A percentile compares a stretch with the other conserved stretches of the same genome.
These are phyloP conservation scores for Pseudochromis fuscus DNA, from an alignment of 2,797 vertebrate species.

Conservation along the genomic window DNA sequence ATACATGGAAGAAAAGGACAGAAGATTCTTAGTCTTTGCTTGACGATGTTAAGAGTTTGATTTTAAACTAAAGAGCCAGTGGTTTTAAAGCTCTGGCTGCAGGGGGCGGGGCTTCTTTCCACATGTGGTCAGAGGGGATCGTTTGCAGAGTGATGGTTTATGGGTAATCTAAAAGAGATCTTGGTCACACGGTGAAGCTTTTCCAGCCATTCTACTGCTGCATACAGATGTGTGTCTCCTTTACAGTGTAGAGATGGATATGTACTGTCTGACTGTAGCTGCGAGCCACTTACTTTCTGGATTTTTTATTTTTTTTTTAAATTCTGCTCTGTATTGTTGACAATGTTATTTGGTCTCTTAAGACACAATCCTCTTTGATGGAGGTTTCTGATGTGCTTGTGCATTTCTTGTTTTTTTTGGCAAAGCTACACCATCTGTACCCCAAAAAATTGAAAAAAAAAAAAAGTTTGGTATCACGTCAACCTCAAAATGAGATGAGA, in stretches of 20 bases:
- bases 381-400: conserved; percentile 56
- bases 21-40: conserved; percentile 47
- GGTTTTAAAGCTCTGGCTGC: conserved; percentile 48
- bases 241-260: conserved; percentile 52
- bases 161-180: conserved; percentile 27
- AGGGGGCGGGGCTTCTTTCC: no score
- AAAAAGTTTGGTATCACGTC: conserved; percentile 65
- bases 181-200: conserved; percentile 19
- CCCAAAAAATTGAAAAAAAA: neutral
- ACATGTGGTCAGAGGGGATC: no score
- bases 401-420: conserved; percentile 44
- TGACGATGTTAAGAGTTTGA: conserved; percentile 8
- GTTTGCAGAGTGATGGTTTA: no score
- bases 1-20: conserved; percentile 17
- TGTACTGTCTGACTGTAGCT: conserved; percentile 19
- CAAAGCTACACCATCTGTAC: conserved; percentile 55
- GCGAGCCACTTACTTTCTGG: no score
- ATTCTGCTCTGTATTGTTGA: conserved; percentile 27
- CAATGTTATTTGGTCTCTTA: conserved; percentile 65
- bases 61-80: conserved; percentile 20
- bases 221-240: conserved; percentile 52
- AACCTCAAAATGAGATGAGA: conserved; percentile 39
- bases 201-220: conserved; percentile 14
- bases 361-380: conserved; percentile 34
- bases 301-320: no score